phyloP scores from a whole-genome alignment of 1,140 invertebrate genomes.

The Adoxophyes honmai region DNA sequence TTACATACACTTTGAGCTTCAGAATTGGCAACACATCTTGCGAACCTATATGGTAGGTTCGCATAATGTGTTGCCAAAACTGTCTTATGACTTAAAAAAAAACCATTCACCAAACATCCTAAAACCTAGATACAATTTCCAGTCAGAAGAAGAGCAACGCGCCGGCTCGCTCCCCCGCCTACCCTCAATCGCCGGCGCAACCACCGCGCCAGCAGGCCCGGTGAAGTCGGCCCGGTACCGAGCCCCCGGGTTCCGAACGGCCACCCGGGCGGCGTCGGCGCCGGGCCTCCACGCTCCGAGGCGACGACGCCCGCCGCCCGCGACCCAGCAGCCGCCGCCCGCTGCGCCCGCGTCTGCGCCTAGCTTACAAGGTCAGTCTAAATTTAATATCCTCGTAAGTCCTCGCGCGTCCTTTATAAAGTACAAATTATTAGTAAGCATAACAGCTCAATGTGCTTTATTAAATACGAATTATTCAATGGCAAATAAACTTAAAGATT shows the following conservation, averaged over 20 bases:
- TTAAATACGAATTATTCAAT: too few relatives aligned
- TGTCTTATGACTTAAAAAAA: too few relatives aligned
- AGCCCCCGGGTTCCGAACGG: constrained; percentile 86
- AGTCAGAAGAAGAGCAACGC: constrained; percentile 82
- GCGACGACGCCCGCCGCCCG: constrained; percentile 76
- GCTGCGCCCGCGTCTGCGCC: constrained; percentile 55
- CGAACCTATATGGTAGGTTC: too few relatives aligned
- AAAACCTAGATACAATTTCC: not conserved
- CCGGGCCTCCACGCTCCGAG: constrained; percentile 82
- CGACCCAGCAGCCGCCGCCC: constrained; percentile 71
- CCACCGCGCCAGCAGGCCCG: constrained; percentile 72
- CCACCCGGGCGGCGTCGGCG: constrained; percentile 84
- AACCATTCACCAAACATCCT: not conserved
- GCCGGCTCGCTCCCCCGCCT: constrained; percentile 87
- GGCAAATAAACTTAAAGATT: too few relatives aligned
- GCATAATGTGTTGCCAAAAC: too few relatives aligned
- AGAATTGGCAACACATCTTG: too few relatives aligned
- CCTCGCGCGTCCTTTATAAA: too few relatives aligned
- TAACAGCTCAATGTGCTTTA: too few relatives aligned
- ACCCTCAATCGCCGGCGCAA: constrained; percentile 80
- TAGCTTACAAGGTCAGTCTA: constrained; percentile 61
- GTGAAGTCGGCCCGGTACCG: constrained; percentile 92
- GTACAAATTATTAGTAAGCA: too few relatives aligned
- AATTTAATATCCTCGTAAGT: too few relatives aligned
- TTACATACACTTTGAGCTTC: too few relatives aligned